Base-by-base conservation (phyloP, 2,113 vertebrate genomes). In the Anoplopoma fimbria region DNA sequence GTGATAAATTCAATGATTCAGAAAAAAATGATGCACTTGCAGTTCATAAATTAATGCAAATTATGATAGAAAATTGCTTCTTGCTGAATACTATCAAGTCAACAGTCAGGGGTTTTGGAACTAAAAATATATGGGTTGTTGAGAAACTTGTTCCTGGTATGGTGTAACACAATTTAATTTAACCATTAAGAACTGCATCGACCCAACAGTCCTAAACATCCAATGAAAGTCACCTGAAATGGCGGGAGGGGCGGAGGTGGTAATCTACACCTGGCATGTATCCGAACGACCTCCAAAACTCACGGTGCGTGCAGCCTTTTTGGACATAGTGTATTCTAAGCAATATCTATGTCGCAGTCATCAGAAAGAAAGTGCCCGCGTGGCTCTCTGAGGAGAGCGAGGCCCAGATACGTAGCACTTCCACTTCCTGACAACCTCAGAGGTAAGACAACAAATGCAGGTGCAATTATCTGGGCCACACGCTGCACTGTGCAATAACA, bases 261-360 rank as follows among this genome's bases (percentile, higher is more conserved):
- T 90, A 93, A 90, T 90, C 80, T 49, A 92, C 86, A 90, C 90
- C 90, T 88, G 79, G 82, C 71, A 53, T 74, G 42, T 53, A 86
- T 89, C 88, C 21, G 76, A 73, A 89, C 25, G 86, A 87, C 92
- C 92, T 93, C 84, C 55, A 91, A 89, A 89, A 91, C 79, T 79
- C 63, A 34, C 60, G 29, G 71, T 62, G 85, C 31, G 19, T 51
- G 23, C 57, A 84, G 75, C 81, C 74, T 61, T 75, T 70, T 69
- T 0, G 2, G 34, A 85, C 75, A 69, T 79, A 81, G 73, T 78
- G 88, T 90, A 82, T 90, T 87, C 82, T 84, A 84, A 90, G 88
- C 91, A 88, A 81, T 89, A 91, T 90, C 68, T 77, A 62, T 84
- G 91, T 91, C 70, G 29, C 79, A 88, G 90, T 92, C 89, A 91